phyloP scores from a whole-genome alignment of 1,140 invertebrate genomes.

The Bombyx mori region ASM3026992v2 NC_085109.1:3036001-3036500 shows the following conservation, averaged over 20 bases:
- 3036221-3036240: constrained; percentile 43
- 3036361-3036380: not conserved
- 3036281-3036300: constrained; percentile 40
- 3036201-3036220: constrained; percentile 60
- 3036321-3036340: constrained; percentile 38
- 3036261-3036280: constrained; percentile 44
- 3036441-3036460: too few species aligned
- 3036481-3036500: too few species aligned
- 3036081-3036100: too few species aligned
- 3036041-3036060: too few species aligned
- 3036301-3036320: constrained; percentile 28
- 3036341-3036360: constrained; percentile 1
- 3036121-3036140: constrained; percentile 20
- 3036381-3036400: too few species aligned
- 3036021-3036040: too few species aligned
- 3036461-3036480: too few species aligned
- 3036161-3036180: constrained; percentile 50
- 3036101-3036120: too few species aligned
- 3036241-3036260: constrained; percentile 42
- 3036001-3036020: too few species aligned
- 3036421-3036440: too few species aligned
- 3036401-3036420: too few species aligned
- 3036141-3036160: constrained; percentile 27
- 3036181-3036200: constrained; percentile 44
- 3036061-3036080: too few species aligned